phyloP scores from a whole-genome alignment of 2,797 vertebrate genomes.

The Eutrigla gurnardus region DNA sequence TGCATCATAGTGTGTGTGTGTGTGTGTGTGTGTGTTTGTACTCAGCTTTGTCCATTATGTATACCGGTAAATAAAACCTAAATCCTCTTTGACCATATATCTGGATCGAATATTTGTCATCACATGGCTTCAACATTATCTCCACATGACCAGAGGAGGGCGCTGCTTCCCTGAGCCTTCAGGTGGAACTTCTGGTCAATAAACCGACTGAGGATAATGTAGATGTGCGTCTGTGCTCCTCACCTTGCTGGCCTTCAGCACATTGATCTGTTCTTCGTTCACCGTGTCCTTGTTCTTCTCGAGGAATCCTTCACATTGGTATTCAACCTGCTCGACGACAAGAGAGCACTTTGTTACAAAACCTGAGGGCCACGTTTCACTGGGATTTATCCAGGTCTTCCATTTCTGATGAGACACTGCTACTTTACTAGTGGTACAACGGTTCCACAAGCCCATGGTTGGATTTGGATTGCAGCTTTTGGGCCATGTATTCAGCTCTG shows the following conservation, averaged over 20 bases:
- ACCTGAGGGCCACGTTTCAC: not conserved
- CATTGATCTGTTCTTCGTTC: constrained; percentile 97
- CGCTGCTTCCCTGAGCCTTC: constrained; percentile 42
- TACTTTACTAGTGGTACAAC: not conserved
- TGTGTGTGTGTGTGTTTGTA: constrained; percentile 4
- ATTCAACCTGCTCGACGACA: constrained; percentile 90
- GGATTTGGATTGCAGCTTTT: not conserved
- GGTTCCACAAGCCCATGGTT: not conserved
- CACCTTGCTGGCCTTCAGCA: constrained; percentile 98
- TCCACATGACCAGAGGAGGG: constrained; percentile 65
- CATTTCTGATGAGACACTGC: not conserved
- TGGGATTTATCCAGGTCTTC: not conserved
- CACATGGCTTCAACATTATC: not conserved
- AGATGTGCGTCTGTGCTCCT: constrained; percentile 30
- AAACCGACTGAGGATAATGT: not conserved
- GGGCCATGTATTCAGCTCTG: not conserved
- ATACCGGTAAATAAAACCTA: constrained; percentile 21
- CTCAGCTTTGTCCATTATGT: constrained; percentile 17
- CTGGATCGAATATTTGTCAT: not conserved
- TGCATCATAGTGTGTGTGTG: not conserved
- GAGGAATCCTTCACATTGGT: constrained; percentile 98
- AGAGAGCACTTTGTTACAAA: constrained; percentile 22
- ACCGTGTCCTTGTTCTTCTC: constrained; percentile 99
- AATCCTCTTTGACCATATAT: not conserved
- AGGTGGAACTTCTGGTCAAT: not conserved